Evolutionary conservation across 2,888 invertebrate genomes (phyloP).

Genomic region (Danaus chrysippus): DNA sequence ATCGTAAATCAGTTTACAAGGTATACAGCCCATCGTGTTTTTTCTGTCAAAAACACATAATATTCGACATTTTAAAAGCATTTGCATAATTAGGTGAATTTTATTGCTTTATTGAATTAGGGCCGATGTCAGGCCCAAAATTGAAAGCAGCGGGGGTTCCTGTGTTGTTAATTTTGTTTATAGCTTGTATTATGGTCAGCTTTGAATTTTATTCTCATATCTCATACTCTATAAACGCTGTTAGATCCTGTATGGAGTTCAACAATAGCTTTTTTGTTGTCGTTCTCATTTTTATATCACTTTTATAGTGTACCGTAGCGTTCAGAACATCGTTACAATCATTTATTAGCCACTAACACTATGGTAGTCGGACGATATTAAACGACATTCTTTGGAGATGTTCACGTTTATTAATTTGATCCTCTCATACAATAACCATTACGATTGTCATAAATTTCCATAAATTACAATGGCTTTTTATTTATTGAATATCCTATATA

Average conservation of each 20-base stretch:
- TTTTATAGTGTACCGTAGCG: slow-evolving; percentile 38
- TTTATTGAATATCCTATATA: not conserved
- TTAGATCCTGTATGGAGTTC: slow-evolving; percentile 62
- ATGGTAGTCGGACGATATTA: slow-evolving; percentile 20
- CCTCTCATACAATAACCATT: slow-evolving; percentile 17
- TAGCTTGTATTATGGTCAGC: slow-evolving; percentile 74
- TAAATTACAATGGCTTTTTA: slow-evolving; percentile 3
- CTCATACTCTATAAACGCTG: slow-evolving; percentile 69
- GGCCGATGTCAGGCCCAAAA: slow-evolving; percentile 77
- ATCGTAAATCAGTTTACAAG: slow-evolving; percentile 63
- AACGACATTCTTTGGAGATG: slow-evolving; percentile 16
- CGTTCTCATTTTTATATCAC: slow-evolving; percentile 66
- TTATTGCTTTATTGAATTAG: slow-evolving; percentile 80
- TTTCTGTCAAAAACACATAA: slow-evolving; percentile 64
- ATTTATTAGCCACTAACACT: slow-evolving; percentile 35
- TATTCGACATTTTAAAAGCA: slow-evolving; percentile 70
- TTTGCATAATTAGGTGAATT: slow-evolving; percentile 80
- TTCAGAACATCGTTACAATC: slow-evolving; percentile 39
- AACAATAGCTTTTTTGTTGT: slow-evolving; percentile 73
- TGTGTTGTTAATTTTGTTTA: slow-evolving; percentile 80
- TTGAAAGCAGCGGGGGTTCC: slow-evolving; percentile 75
- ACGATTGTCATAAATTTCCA: slow-evolving; percentile 17
- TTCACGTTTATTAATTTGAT: slow-evolving; percentile 25
- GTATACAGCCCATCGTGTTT: slow-evolving; percentile 64
- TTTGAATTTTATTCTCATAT: slow-evolving; percentile 73